phyloP scores from a whole-genome alignment of 2,888 invertebrate genomes.

The Ischnura elegans region DNA sequence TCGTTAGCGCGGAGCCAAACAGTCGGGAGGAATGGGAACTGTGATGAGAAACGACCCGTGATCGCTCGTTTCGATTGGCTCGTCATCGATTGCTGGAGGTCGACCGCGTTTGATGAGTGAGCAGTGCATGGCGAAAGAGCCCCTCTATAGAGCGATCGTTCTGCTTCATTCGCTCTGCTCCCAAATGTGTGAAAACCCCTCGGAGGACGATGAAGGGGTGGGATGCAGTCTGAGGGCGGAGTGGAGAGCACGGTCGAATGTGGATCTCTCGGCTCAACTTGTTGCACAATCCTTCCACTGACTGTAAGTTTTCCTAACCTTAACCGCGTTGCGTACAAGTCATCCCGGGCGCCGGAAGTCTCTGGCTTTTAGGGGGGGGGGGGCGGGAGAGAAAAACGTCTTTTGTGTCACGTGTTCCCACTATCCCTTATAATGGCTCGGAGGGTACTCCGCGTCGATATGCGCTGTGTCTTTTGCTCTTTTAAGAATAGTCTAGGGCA shows the following conservation, averaged over 20 bases:
- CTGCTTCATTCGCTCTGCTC: conserved; percentile 3
- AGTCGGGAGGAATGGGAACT: not conserved
- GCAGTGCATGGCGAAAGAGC: not conserved
- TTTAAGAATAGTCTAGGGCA: no score
- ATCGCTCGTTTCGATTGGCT: not conserved
- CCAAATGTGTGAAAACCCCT: not conserved
- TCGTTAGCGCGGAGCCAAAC: not conserved
- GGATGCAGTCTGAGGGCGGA: not conserved
- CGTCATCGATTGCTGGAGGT: not conserved
- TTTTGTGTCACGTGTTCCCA: not conserved
- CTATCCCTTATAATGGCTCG: no score
- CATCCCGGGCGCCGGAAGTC: not conserved
- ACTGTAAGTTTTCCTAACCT: not conserved
- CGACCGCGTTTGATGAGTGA: conserved; percentile 7
- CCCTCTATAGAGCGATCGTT: not conserved
- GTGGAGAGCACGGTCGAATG: not conserved
- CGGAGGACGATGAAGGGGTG: not conserved
- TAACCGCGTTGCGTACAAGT: not conserved
- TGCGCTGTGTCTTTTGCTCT: no score
- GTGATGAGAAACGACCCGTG: not conserved
- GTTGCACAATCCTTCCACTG: not conserved
- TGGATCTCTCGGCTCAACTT: not conserved
- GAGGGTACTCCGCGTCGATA: no score
- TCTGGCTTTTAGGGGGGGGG: not conserved
- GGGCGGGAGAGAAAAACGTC: not conserved